These are phyloP conservation scores for Zelostemma sp. DNA, from an alignment of 1,140 invertebrate species.

Conservation along the genomic window DNA sequence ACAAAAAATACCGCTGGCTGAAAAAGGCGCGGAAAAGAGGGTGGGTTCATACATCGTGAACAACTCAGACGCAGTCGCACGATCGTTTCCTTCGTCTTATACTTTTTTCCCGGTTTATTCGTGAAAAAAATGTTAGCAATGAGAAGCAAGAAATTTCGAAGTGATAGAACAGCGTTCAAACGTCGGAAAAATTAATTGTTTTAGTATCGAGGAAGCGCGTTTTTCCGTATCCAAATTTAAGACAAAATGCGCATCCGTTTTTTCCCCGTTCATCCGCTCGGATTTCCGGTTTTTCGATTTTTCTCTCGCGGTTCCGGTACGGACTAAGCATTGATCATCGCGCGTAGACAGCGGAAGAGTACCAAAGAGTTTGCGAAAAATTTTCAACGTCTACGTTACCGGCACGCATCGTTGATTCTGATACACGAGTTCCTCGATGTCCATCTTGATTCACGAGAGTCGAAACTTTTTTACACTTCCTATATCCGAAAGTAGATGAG, in stretches of 20 bases:
- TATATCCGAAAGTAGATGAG: conserved; percentile 6
- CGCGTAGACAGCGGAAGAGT: conserved; percentile 42
- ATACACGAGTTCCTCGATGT: conserved; percentile 19
- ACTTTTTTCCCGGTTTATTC: no score
- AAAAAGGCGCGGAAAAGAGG: conserved; percentile 37
- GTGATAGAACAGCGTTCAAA: no score
- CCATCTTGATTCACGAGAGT: conserved; percentile 34
- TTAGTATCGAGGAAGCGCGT: no score
- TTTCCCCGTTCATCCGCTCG: conserved; percentile 33
- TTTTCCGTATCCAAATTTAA: neutral
- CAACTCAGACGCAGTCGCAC: conserved; percentile 60
- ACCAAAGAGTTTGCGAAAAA: conserved; percentile 44
- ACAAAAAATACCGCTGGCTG: conserved; percentile 57
- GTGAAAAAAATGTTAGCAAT: no score
- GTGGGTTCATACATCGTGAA: conserved; percentile 54
- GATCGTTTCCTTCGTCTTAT: no score
- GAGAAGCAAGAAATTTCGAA: no score
- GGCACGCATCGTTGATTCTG: conserved; percentile 34
- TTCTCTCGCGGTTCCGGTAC: conserved; percentile 42
- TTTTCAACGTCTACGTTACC: conserved; percentile 42
- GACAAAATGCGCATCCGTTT: conserved; percentile 34
- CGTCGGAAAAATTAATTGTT: no score
- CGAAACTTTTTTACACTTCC: conserved; percentile 28
- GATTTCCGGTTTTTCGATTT: conserved; percentile 48
- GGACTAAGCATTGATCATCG: conserved; percentile 34